Evolutionary conservation across 2,113 vertebrate genomes (phyloP), one percentile per base, ranked within the genome.

Genomic region (Neodontobutis hainanensis): DNA sequence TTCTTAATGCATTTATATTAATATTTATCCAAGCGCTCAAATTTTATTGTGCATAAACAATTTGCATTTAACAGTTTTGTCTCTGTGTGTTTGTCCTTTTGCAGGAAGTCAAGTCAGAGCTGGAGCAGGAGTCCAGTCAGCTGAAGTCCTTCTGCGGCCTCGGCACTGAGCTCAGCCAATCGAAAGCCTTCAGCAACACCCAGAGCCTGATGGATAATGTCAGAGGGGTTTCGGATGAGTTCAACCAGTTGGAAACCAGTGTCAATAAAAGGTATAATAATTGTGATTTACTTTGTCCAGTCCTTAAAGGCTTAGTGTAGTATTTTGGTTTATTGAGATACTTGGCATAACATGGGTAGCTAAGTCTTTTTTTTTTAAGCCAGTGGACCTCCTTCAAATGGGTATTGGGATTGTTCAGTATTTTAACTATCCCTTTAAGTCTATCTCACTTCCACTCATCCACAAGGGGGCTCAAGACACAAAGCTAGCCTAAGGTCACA

Each of bases 21-120:
- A 27, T 27, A 27, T 27, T 27, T 27, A 27, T 27, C 19, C 19
- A 27, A 27, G 19, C 19, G 3, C 19, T 27, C 19, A 27, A 27
- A 27, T 27, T 27, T 27, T 27, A 27, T 27, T 27, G 19, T 27
- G 19, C 19, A 27, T 27, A 27, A 1, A 27, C 19, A 27, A 27
- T 27, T 27, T 27, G 19, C 19, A 1, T 35, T 65, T 15, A 65
- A 12, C 50, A 5, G 16, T 38, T 51, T 8, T 42, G 2, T 53
- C 6, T 9, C 6, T 43, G 42, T 27, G 42, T 40, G 8, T 47
- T 11, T 1, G 0, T 58, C 16, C 59, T 44, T 64, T 48, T n/a
- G 15, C 77, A 99, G 97, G 96, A 97, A 19, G 93, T 97, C 65
- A 93, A 80, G 78, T 90, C 77, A 0, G 96, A 97, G 87, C 86